phyloP scores from a whole-genome alignment of 2,888 invertebrate genomes.

The Caenorhabditis angaria region DNA sequence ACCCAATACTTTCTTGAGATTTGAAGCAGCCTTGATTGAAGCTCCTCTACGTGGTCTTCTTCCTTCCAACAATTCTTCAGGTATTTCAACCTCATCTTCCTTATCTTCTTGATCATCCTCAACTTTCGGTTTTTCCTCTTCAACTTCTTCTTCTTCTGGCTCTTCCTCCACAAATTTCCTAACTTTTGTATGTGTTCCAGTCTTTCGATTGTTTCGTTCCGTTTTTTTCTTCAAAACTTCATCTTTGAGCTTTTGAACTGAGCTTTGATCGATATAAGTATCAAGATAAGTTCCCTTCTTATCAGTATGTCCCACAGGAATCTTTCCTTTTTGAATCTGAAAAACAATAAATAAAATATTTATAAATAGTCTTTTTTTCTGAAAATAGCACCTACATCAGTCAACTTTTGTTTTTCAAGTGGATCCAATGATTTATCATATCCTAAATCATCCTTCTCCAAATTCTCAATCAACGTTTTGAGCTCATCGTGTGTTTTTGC shows the following conservation, averaged over 20 bases:
- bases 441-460: conserved; percentile 54
- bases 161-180: not conserved
- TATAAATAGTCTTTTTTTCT: conserved; percentile 13
- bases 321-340: conserved; percentile 18
- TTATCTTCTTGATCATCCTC: conserved; percentile 11
- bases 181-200: not conserved
- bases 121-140: conserved; percentile 14
- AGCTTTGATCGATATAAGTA: conserved; percentile 39
- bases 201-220: not conserved
- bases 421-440: conserved; percentile 55
- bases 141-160: conserved; percentile 5
- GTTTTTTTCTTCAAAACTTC: not conserved
- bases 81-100: conserved; percentile 28
- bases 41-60: conserved; percentile 66
- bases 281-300: conserved; percentile 63
- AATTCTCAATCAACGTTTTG: conserved; percentile 79
- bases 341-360: conserved; percentile 1
- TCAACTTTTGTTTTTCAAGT: conserved; percentile 11
- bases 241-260: conserved; percentile 45
- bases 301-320: conserved; percentile 34
- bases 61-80: conserved; percentile 26
- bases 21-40: conserved; percentile 52
- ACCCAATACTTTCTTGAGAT: conserved; percentile 39
- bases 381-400: conserved; percentile 16
- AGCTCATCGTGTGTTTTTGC: conserved; percentile 78